Evolutionary conservation across 1,140 invertebrate genomes (phyloP).

Genomic region (Aradophagus sp.): DNA sequence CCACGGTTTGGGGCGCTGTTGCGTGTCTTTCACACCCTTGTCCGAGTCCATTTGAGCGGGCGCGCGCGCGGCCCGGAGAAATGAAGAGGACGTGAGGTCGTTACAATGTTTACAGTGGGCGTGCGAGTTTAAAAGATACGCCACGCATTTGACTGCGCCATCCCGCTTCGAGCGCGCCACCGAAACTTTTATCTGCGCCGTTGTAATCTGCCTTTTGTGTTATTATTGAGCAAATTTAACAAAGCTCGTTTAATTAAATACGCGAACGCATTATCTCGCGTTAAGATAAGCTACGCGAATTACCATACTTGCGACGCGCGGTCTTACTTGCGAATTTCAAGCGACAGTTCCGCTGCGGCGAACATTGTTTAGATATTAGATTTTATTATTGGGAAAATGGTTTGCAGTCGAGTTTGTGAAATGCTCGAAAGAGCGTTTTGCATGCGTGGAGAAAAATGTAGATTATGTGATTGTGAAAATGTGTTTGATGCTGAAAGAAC

Average conservation of each 20-base stretch:
- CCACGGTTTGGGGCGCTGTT: conserved; percentile 35
- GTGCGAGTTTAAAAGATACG: conserved; percentile 42
- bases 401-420: no score
- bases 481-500: no score
- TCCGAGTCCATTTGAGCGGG: conserved; percentile 36
- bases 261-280: no score
- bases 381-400: no score
- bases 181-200: conserved; percentile 24
- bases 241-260: conserved; percentile 42
- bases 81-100: conserved; percentile 48
- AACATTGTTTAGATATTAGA: no score
- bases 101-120: conserved; percentile 49
- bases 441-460: no score
- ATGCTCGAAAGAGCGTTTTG: no score
- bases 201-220: conserved; percentile 32
- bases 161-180: conserved; percentile 11
- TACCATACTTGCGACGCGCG: neutral
- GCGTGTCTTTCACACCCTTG: conserved; percentile 53
- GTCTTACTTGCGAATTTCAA: no score
- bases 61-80: conserved; percentile 23
- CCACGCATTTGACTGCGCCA: conserved; percentile 26
- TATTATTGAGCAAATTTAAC: conserved; percentile 22
- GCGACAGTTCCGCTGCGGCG: no score
- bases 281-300: neutral
- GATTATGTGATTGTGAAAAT: no score